Percentiles rank a stretch among this genome's conserved stretches.
Evolutionary conservation across 2,797 vertebrate genomes (phyloP).

Genomic region (Lutra lutra): DNA sequence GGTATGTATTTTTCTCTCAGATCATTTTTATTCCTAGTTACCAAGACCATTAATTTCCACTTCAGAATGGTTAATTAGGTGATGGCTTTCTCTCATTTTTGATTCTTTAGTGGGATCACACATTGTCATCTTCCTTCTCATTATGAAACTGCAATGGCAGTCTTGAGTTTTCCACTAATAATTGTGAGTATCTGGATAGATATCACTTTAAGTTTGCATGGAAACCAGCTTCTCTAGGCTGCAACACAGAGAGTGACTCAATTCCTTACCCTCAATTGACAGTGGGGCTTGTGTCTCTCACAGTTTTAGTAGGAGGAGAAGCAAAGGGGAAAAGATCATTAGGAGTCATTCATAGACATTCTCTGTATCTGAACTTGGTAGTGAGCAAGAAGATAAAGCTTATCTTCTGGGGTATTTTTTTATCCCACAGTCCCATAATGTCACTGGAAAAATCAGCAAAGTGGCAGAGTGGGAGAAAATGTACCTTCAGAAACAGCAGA

Average conservation of each 20-base stretch:
- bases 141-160: not conserved
- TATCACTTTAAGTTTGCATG: constrained; percentile 4
- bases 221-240: constrained; percentile 8
- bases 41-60: not conserved
- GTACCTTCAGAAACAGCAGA: not conserved
- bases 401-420: not conserved
- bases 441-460: constrained; percentile 3
- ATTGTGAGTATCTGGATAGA: not conserved
- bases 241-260: constrained; percentile 4
- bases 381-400: constrained; percentile 40
- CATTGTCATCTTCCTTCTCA: constrained; percentile 31
- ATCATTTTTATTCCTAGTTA: not conserved
- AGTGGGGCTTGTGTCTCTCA: not conserved
- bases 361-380: constrained; percentile 26
- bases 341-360: not conserved
- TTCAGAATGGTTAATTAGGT: constrained; percentile 4
- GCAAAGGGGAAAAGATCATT: not conserved
- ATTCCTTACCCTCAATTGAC: not conserved
- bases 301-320: not conserved
- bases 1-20: not conserved
- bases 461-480: not conserved
- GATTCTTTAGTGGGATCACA: constrained; percentile 16
- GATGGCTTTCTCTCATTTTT: not conserved
- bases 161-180: constrained; percentile 26
- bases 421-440: not conserved